Evolutionary conservation across 2,113 vertebrate genomes (phyloP).

Genomic region (Centrocercus urophasianus): DNA sequence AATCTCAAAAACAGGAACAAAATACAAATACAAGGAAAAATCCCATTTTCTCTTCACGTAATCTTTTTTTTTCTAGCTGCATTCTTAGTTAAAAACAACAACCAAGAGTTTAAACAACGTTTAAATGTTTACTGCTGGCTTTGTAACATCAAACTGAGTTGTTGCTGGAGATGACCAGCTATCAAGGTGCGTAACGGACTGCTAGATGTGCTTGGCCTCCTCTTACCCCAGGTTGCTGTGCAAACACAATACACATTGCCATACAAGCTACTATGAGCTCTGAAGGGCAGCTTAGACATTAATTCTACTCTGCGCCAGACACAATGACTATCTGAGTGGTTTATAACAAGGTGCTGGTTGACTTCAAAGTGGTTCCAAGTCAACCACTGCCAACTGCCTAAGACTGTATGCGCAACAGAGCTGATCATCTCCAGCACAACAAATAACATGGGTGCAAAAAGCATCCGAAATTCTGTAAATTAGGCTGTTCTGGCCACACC

Average conservation of each 20-base stretch:
- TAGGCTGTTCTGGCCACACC: neutral
- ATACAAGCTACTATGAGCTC: neutral
- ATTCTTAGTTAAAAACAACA: neutral
- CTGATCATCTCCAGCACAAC: neutral
- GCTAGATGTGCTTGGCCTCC: neutral
- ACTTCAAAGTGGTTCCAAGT: neutral
- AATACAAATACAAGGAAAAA: neutral
- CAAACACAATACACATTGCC: neutral
- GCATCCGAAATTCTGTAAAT: neutral
- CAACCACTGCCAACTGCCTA: neutral
- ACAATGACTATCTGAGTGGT: neutral
- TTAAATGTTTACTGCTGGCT: neutral
- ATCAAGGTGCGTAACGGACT: neutral
- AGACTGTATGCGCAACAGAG: neutral
- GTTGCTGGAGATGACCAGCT: neutral
- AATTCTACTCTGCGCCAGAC: fast-evolving
- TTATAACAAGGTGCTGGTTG: neutral
- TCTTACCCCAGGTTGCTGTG: neutral
- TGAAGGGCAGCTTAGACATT: neutral
- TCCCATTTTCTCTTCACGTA: neutral
- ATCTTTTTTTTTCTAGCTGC: neutral
- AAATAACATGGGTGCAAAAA: neutral
- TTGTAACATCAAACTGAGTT: neutral
- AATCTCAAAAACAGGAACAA: neutral
- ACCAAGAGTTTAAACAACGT: neutral